These are phyloP conservation scores for Epirrhoe alternata DNA, from an alignment of 2,888 invertebrate species.

Conservation along the genomic window DNA sequence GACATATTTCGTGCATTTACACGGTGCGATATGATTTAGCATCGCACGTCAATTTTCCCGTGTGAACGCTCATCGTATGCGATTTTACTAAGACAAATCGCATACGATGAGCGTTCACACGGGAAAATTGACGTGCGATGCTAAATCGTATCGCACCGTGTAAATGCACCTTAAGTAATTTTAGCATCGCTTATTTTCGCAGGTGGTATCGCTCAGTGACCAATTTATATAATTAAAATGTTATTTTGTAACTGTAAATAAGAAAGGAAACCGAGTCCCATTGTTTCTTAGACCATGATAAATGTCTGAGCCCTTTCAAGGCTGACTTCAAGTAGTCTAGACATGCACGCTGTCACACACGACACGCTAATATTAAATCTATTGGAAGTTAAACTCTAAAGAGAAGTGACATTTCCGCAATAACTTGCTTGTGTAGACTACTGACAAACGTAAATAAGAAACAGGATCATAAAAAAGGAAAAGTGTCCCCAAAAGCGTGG, in stretches of 20 bases:
- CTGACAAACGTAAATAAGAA: too few relatives aligned
- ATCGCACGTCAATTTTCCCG: too few relatives aligned
- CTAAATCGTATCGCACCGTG: too few relatives aligned
- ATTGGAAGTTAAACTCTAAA: neutral
- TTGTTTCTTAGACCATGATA: slow-evolving; percentile 3
- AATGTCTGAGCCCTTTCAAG: neutral
- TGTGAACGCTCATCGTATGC: too few relatives aligned
- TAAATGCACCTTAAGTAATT: neutral
- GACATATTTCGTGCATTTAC: slow-evolving; percentile 9
- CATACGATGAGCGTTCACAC: too few relatives aligned
- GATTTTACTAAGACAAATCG: too few relatives aligned
- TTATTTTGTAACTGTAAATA: slow-evolving; percentile 17
- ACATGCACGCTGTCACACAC: neutral
- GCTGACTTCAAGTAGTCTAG: neutral
- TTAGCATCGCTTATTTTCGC: slow-evolving; percentile 14
- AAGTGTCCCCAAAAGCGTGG: too few relatives aligned
- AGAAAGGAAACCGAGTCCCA: neutral
- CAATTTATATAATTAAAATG: slow-evolving; percentile 11
- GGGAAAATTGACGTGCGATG: too few relatives aligned
- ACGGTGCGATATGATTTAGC: too few relatives aligned
- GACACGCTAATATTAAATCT: neutral
- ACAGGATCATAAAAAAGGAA: too few relatives aligned
- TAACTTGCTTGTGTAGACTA: too few relatives aligned
- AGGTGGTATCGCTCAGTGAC: slow-evolving; percentile 19
- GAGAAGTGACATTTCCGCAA: neutral